Conservation (phyloP, 2,888 invertebrate genomes). For the Epistrophella euchroma region DNA sequence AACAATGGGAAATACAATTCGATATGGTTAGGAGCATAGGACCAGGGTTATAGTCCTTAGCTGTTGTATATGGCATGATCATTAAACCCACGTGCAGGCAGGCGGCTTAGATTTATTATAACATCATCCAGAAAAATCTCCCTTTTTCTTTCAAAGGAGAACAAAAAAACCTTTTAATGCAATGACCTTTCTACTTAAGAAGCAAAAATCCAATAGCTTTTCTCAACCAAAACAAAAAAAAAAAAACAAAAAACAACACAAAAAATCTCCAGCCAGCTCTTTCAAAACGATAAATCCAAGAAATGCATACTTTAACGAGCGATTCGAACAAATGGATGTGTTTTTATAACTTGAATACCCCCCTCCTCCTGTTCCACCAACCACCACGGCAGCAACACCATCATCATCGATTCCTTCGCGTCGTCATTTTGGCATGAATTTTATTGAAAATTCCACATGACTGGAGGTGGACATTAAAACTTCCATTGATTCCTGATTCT, state of each 20-base stretch:
- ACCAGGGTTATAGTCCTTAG: not conserved
- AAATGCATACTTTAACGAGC: constrained; percentile 67
- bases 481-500: constrained; percentile 66
- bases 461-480: constrained; percentile 75
- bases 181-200: constrained; percentile 28
- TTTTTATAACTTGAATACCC: constrained; percentile 9
- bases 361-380: not conserved
- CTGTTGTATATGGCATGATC: not conserved
- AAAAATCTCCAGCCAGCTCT: not conserved
- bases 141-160: not conserved
- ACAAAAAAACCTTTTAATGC: constrained; percentile 11
- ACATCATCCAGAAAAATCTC: constrained; percentile 21
- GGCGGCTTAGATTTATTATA: constrained; percentile 29
- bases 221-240: constrained; percentile 2
- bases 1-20: constrained; percentile 17
- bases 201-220: constrained; percentile 30
- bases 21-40: not conserved
- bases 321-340: constrained; percentile 31
- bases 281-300: constrained; percentile 58
- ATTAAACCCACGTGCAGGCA: constrained; percentile 38
- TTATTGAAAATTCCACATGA: constrained; percentile 76
- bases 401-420: not conserved
- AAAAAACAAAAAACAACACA: not conserved
- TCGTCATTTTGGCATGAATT: constrained; percentile 64
- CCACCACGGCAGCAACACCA: not conserved